A percentile compares a stretch with the other conserved stretches of the same genome.
phyloP scores from a whole-genome alignment of 2,797 vertebrate species.

The Sternotherus odoratus region DNA sequence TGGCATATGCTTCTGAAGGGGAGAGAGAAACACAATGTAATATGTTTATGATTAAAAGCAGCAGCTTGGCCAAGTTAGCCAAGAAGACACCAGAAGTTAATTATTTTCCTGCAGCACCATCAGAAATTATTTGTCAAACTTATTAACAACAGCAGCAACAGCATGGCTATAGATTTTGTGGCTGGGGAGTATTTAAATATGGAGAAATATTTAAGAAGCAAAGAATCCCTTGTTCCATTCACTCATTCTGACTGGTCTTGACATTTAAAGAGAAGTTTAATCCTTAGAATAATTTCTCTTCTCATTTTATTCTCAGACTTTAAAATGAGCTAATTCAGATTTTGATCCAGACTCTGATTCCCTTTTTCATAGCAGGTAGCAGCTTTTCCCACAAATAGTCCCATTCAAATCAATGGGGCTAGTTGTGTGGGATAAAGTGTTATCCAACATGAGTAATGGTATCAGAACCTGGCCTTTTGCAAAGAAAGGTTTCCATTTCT shows the following conservation, averaged over 20 bases:
- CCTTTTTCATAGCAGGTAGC: not conserved
- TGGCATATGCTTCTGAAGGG: not conserved
- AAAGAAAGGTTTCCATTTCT: not conserved
- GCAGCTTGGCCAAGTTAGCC: not conserved
- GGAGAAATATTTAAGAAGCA: not conserved
- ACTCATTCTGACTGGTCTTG: not conserved
- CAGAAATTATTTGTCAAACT: not conserved
- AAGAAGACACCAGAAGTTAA: not conserved
- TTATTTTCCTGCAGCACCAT: not conserved
- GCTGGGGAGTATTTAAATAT: not conserved
- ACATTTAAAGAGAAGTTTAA: not conserved
- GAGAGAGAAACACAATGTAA: not conserved
- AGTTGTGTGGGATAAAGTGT: no score
- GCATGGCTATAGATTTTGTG: not conserved
- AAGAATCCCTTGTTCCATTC: not conserved
- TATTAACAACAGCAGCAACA: not conserved
- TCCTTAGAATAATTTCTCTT: not conserved
- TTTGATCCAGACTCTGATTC: not conserved
- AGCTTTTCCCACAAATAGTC: not conserved
- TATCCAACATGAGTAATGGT: not conserved
- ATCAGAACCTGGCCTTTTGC: not conserved
- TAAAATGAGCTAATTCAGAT: not conserved
- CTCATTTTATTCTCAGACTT: not conserved
- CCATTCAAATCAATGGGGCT: not conserved
- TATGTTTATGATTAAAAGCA: not conserved